A percentile compares a stretch with the other conserved stretches of the same genome.
Conservation (phyloP, 2,113 vertebrate species). For the Naja naja region DNA sequence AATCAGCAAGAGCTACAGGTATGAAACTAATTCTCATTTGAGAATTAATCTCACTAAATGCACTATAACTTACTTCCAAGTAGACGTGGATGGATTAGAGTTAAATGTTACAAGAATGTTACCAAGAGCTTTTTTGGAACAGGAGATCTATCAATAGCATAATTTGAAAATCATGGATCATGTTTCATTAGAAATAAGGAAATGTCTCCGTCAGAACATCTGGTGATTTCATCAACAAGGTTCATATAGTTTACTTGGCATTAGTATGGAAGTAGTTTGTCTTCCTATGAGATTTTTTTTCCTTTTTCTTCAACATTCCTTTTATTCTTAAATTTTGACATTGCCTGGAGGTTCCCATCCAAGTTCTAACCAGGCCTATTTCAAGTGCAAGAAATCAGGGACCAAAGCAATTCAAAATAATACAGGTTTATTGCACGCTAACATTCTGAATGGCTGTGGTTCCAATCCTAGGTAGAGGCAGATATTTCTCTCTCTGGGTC, state of each 20-base stretch:
- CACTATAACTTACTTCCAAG: not conserved
- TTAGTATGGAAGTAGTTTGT: not conserved
- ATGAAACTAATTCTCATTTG: not conserved
- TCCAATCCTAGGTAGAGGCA: too few relatives aligned
- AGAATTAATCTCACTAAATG: not conserved
- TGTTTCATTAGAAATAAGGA: not conserved
- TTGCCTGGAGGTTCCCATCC: not conserved
- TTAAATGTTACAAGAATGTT: not conserved
- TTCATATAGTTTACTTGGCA: not conserved
- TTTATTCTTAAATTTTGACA: not conserved
- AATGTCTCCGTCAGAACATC: not conserved
- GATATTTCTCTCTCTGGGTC: too few relatives aligned
- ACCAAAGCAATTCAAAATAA: not conserved
- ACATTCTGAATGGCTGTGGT: too few relatives aligned
- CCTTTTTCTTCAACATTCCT: not conserved
- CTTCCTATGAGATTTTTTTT: not conserved
- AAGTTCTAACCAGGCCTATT: not conserved
- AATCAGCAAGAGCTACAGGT: not conserved
- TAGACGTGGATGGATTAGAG: not conserved
- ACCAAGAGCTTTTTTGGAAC: not conserved
- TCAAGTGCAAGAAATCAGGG: not conserved
- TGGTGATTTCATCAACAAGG: not conserved
- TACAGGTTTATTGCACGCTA: not conserved
- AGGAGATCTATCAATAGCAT: not conserved
- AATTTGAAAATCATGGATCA: not conserved